These are phyloP conservation scores for Leguminivora glycinivorella DNA, from an alignment of 1,140 invertebrate genomes.

Conservation along the genomic window DNA sequence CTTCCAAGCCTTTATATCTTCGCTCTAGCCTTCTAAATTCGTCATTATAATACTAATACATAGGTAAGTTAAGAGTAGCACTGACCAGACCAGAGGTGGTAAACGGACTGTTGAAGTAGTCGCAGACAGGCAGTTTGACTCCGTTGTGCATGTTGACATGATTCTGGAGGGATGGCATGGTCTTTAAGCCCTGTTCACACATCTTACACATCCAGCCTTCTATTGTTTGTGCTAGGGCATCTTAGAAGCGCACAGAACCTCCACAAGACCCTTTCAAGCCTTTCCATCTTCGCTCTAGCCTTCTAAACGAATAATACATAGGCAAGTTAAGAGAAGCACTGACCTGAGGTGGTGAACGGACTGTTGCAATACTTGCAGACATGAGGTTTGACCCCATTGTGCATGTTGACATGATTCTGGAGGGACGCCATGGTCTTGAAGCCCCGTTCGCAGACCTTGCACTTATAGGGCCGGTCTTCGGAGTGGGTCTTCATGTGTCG, in stretches of 20 bases:
- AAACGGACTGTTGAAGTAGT: conserved; percentile 95
- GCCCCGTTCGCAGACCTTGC: conserved; percentile 94
- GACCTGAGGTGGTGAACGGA: conserved; percentile 96
- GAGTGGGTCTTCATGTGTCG: conserved; percentile 98
- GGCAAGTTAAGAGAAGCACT: no score
- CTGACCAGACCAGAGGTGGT: conserved; percentile 96
- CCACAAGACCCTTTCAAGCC: no score
- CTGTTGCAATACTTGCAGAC: conserved; percentile 95
- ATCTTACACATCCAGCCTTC: no score
- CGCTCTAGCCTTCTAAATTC: no score
- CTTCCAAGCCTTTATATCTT: no score
- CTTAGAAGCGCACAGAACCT: no score
- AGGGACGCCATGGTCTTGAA: conserved; percentile 97
- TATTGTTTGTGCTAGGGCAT: no score
- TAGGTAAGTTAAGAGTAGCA: no score
- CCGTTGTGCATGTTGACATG: conserved; percentile 98
- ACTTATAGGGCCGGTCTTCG: conserved; percentile 96
- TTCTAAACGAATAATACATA: no score
- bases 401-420: conserved; percentile 97
- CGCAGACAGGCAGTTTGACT: conserved; percentile 96
- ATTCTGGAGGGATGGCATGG: conserved; percentile 94
- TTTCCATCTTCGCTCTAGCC: no score
- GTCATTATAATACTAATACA: no score
- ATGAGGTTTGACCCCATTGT: conserved; percentile 97
- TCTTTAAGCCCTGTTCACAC: conserved; percentile 97